Evolutionary conservation across 2,113 vertebrate genomes (phyloP).

Genomic region (Sitta europaea): DNA sequence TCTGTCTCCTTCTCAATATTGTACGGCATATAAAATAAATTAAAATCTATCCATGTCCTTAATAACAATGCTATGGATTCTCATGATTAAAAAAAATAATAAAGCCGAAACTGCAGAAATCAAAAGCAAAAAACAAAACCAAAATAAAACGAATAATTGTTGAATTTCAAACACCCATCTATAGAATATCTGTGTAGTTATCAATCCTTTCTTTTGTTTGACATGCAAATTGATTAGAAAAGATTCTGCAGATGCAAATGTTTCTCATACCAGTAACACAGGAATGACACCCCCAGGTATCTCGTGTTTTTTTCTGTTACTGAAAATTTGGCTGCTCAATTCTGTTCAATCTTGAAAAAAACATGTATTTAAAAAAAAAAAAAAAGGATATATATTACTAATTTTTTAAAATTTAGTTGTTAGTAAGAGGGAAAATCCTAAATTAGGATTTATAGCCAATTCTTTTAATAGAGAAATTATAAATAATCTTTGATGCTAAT

Average conservation of each 20-base stretch:
- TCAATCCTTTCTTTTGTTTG: not conserved
- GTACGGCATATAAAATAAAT: not conserved
- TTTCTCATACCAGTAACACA: not conserved
- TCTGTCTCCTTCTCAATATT: not conserved
- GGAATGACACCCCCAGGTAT: not conserved
- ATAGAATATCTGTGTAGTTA: not conserved
- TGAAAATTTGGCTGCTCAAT: not conserved
- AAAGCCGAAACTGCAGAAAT: rapidly evolving
- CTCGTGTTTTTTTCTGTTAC: not conserved
- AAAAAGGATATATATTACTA: not conserved
- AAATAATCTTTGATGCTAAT: not conserved
- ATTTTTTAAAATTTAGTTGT: not conserved
- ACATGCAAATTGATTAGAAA: not conserved
- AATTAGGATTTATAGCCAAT: not conserved
- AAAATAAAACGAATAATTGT: not conserved
- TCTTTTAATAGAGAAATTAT: not conserved
- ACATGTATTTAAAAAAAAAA: not conserved
- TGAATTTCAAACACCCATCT: not conserved
- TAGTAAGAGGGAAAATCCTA: not conserved
- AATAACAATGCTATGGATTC: not conserved
- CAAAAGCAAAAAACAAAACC: not conserved
- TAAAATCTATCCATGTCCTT: not conserved
- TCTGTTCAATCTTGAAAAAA: not conserved
- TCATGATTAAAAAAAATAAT: not conserved
- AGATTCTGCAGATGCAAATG: not conserved